Percentiles rank a stretch among this genome's conserved stretches.
These are phyloP conservation scores for Syngnathus scovelli DNA, from an alignment of 2,113 vertebrate species.

Conservation along the genomic window DNA sequence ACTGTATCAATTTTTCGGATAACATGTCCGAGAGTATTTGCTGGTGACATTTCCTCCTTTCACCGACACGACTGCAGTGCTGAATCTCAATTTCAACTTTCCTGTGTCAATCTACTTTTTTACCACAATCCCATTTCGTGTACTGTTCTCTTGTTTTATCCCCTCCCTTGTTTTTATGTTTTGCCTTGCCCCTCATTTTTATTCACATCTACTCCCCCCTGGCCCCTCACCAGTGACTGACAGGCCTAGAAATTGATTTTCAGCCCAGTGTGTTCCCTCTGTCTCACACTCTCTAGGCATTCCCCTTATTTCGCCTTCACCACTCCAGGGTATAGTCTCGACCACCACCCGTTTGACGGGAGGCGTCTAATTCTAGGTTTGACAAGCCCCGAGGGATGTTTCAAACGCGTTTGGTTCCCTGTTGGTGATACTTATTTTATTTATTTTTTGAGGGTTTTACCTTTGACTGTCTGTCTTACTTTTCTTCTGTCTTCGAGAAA, in stretches of 20 bases:
- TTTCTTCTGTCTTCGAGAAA: conserved; percentile 7
- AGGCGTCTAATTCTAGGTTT: conserved; percentile 65
- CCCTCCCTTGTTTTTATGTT: neutral
- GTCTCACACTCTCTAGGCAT: conserved; percentile 63
- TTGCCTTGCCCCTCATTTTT: conserved; percentile 28
- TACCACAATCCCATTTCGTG: conserved; percentile 3
- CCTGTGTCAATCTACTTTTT: neutral
- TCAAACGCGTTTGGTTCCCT: conserved; percentile 49
- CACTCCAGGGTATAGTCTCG: conserved; percentile 68
- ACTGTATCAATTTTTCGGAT: neutral
- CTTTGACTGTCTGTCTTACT: conserved; percentile 7
- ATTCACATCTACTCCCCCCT: conserved; percentile 24
- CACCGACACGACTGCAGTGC: too few species aligned
- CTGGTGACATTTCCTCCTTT: neutral
- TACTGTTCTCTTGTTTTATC: conserved; percentile 7
- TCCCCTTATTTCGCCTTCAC: conserved; percentile 62
- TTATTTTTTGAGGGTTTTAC: conserved; percentile 10
- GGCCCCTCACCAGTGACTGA: conserved; percentile 48
- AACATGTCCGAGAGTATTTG: neutral
- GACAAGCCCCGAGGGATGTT: conserved; percentile 57
- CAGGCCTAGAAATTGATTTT: conserved; percentile 68
- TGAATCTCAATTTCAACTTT: neutral
- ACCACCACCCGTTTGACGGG: conserved; percentile 49
- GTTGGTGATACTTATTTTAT: conserved; percentile 30
- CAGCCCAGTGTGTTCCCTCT: conserved; percentile 60